Evolutionary conservation across 1,140 invertebrate species (phyloP).

Genomic region (Andricus grossulariae): DNA sequence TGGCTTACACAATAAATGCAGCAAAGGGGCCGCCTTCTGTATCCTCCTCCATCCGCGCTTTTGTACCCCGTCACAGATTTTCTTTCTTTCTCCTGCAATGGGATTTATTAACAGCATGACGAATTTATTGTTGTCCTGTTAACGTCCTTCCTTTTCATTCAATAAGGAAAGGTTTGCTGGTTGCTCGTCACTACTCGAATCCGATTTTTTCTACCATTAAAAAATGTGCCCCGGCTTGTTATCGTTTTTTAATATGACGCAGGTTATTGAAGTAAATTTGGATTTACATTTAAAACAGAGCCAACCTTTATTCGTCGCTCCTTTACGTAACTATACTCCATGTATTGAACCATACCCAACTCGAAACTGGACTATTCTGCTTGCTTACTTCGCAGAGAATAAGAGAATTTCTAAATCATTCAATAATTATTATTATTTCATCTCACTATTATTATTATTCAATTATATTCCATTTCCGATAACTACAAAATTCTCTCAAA

Average conservation of each 20-base stretch:
- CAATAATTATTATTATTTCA: too few relatives aligned
- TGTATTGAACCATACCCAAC: not conserved
- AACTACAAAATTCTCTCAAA: too few relatives aligned
- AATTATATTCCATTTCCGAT: too few relatives aligned
- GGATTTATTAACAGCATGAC: conserved; percentile 44
- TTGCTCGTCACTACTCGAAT: conserved; percentile 16
- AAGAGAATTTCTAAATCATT: too few relatives aligned
- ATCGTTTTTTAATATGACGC: not conserved
- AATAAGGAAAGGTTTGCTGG: not conserved
- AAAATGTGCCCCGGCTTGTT: not conserved
- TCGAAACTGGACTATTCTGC: too few relatives aligned
- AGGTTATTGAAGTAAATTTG: not conserved
- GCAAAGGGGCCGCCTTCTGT: conserved; percentile 47
- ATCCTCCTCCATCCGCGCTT: conserved; percentile 39
- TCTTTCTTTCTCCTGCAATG: conserved; percentile 33
- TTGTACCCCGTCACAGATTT: conserved; percentile 30
- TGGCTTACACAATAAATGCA: conserved; percentile 46
- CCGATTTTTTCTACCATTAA: conserved; percentile 10
- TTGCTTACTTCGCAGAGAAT: too few relatives aligned
- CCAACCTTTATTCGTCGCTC: not conserved
- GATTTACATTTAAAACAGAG: not conserved
- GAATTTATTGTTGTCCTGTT: conserved; percentile 36
- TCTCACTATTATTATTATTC: too few relatives aligned
- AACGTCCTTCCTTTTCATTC: conserved; percentile 26
- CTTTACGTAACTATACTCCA: not conserved